phyloP scores from a whole-genome alignment of 2,888 invertebrate genomes.

The Apotomis turbidana region DNA sequence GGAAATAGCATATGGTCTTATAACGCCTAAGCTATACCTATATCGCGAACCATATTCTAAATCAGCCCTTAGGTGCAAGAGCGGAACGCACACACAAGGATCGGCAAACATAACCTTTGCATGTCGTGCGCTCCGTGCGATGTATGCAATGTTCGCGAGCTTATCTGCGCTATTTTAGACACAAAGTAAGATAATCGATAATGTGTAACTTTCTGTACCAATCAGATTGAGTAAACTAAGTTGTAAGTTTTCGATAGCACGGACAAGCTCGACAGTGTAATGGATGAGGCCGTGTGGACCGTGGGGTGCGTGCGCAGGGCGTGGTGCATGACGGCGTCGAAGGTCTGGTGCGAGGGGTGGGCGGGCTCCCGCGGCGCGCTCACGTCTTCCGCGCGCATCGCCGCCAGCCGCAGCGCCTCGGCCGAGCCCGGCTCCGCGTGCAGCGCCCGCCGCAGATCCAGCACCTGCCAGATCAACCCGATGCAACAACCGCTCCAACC shows the following conservation, averaged over 20 bases:
- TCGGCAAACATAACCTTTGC: constrained; percentile 26
- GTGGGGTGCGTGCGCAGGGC: constrained; percentile 79
- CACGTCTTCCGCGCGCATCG: constrained; percentile 81
- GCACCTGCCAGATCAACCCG: constrained; percentile 85
- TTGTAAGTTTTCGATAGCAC: constrained; percentile 39
- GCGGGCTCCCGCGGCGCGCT: constrained; percentile 68
- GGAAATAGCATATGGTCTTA: constrained; percentile 56
- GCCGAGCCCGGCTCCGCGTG: constrained; percentile 87
- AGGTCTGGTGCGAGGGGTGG: constrained; percentile 72
- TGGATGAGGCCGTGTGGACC: constrained; percentile 63
- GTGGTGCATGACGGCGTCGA: constrained; percentile 83
- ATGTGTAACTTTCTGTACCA: no score
- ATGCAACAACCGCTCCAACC: constrained; percentile 46
- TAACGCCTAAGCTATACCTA: constrained; percentile 54
- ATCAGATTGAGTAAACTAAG: background rate
- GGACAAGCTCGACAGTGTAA: constrained; percentile 50
- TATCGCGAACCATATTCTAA: constrained; percentile 57
- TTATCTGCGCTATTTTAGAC: constrained; percentile 38
- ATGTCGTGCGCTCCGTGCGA: constrained; percentile 47
- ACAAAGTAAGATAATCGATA: background rate
- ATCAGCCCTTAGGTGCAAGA: constrained; percentile 53
- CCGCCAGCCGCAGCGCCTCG: constrained; percentile 82
- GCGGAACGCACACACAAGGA: constrained; percentile 47
- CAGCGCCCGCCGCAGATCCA: constrained; percentile 91
- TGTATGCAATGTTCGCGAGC: constrained; percentile 42